phyloP scores from a whole-genome alignment of 2,113 vertebrate genomes.

The Dolichallabes microphthalmus region DNA sequence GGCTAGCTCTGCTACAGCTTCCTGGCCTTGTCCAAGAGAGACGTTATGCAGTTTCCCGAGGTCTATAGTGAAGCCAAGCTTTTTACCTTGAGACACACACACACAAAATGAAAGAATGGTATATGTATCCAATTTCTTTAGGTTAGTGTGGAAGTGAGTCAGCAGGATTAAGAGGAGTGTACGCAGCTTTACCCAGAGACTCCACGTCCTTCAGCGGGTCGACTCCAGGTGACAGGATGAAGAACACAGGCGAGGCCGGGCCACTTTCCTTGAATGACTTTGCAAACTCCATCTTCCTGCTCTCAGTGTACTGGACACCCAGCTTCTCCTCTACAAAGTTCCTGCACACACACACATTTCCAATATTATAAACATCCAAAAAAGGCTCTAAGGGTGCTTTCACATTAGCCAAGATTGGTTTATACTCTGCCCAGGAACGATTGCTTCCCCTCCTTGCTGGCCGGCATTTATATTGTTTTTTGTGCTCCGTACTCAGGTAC shows the following conservation, averaged over 20 bases:
- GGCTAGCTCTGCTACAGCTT: constrained; percentile 79
- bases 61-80: constrained; percentile 81
- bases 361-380: background rate
- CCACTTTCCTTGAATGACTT: constrained; percentile 74
- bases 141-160: background rate
- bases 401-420: too few relatives aligned
- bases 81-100: constrained; percentile 67
- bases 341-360: constrained; percentile 53
- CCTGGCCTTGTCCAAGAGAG: constrained; percentile 80
- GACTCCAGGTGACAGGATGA: constrained; percentile 73
- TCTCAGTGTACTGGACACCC: constrained; percentile 72
- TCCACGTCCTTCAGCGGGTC: constrained; percentile 71
- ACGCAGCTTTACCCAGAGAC: constrained; percentile 61
- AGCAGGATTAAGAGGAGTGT: background rate
- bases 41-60: constrained; percentile 81
- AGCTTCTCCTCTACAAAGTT: constrained; percentile 79
- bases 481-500: too few relatives aligned
- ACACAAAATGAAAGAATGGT: background rate
- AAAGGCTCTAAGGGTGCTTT: too few relatives aligned
- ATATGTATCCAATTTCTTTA: background rate
- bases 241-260: constrained; percentile 68
- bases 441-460: too few relatives aligned
- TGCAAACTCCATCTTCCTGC: constrained; percentile 71
- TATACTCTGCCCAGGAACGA: too few relatives aligned
- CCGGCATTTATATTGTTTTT: too few relatives aligned